Evolutionary conservation across 92 coral and sea anemone genomes (phyloP).

Genomic region (Pocillopora grandis): DNA sequence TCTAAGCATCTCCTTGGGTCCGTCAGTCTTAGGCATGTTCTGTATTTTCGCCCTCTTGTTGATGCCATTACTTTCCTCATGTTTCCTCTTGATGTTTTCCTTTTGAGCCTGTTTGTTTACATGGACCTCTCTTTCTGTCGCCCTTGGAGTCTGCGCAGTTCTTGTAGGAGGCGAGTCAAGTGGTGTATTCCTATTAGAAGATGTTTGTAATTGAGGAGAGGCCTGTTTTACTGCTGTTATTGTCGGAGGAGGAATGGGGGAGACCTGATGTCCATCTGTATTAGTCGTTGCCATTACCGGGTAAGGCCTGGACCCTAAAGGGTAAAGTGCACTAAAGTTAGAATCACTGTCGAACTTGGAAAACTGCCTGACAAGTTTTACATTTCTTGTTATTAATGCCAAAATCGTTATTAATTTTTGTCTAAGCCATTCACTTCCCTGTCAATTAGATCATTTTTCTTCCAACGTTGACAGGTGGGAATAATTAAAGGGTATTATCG

Average conservation of each 20-base stretch:
- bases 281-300: constrained; percentile 12
- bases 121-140: constrained; percentile 1
- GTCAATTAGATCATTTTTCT: no score
- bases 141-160: constrained; percentile 4
- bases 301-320: constrained; percentile 34
- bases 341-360: background rate
- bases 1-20: constrained; percentile 23
- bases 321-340: background rate
- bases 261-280: constrained; percentile 15
- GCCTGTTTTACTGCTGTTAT: constrained; percentile 12
- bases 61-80: constrained; percentile 21
- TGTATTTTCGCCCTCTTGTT: constrained; percentile 26
- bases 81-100: constrained; percentile 27
- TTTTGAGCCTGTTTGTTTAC: constrained; percentile 16
- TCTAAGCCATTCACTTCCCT: no score
- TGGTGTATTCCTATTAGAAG: constrained; percentile 18
- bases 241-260: constrained; percentile 15
- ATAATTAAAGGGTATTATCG: no score
- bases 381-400: background rate
- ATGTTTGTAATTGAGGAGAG: constrained; percentile 8
- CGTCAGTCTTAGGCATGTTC: constrained; percentile 8
- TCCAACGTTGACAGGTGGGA: no score
- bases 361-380: background rate
- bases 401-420: no score
- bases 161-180: constrained; percentile 21